Evolutionary conservation across 2,888 invertebrate species (phyloP).

Genomic region (Harpalus rubripes): DNA sequence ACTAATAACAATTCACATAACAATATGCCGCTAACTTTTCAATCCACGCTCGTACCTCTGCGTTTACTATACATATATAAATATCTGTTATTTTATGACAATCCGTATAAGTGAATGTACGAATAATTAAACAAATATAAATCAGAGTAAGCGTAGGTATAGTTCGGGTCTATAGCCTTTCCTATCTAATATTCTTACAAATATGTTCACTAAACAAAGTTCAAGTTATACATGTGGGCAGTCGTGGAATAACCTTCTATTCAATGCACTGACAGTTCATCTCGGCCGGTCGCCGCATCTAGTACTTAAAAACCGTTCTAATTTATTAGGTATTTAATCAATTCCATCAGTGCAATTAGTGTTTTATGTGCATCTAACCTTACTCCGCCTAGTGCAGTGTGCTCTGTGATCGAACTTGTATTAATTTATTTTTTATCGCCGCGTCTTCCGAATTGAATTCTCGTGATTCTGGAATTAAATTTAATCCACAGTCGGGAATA

Average conservation of each 20-base stretch:
- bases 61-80: no score
- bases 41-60: no score
- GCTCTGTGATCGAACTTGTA: slow-evolving; percentile 44
- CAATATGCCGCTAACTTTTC: no score
- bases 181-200: neutral
- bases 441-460: slow-evolving; percentile 53
- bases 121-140: neutral
- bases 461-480: slow-evolving; percentile 62
- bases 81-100: no score
- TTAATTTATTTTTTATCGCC: slow-evolving; percentile 56
- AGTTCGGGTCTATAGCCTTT: slow-evolving; percentile 9
- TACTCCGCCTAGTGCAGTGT: neutral
- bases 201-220: slow-evolving; percentile 30
- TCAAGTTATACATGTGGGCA: slow-evolving; percentile 21
- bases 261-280: slow-evolving; percentile 1
- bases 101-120: no score
- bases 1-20: no score
- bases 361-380: neutral
- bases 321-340: slow-evolving; percentile 43
- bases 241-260: neutral
- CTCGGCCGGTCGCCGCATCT: neutral
- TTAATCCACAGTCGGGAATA: slow-evolving; percentile 53
- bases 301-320: slow-evolving; percentile 19
- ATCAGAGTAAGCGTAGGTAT: slow-evolving; percentile 15
- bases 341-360: slow-evolving; percentile 23